phyloP scores from a whole-genome alignment of 2,888 invertebrate species.

The Neria commutata region DNA sequence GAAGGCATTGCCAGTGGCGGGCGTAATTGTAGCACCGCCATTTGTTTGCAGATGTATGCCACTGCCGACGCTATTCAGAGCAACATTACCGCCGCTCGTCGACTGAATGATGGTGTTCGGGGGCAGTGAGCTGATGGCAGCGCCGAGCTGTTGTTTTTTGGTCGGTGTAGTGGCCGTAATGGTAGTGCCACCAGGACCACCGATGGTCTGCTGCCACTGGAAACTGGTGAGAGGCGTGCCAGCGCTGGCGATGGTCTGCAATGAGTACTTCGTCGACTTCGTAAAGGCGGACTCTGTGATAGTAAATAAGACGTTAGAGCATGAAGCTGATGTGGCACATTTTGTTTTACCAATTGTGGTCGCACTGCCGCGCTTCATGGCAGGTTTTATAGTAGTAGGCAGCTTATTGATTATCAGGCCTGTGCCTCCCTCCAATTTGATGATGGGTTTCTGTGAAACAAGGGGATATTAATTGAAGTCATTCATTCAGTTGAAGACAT shows the following conservation, averaged over 20 bases:
- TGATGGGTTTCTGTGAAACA: constrained; percentile 32
- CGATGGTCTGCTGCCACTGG: constrained; percentile 33
- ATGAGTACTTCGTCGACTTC: constrained; percentile 50
- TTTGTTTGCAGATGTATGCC: constrained; percentile 36
- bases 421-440: constrained; percentile 36
- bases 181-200: constrained; percentile 25
- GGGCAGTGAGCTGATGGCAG: constrained; percentile 51
- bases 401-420: constrained; percentile 45
- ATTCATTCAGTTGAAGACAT: neutral
- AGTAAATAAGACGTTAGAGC: neutral
- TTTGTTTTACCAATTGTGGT: constrained; percentile 11
- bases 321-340: neutral
- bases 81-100: no score
- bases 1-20: constrained; percentile 2
- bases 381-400: constrained; percentile 40
- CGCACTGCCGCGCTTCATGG: constrained; percentile 48
- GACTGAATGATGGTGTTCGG: constrained; percentile 55
- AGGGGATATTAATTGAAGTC: neutral
- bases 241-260: constrained; percentile 43
- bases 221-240: constrained; percentile 42
- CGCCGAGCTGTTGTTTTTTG: constrained; percentile 41
- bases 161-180: constrained; percentile 22
- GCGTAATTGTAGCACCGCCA: constrained; percentile 25
- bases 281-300: constrained; percentile 31
- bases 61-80: neutral